Conservation (phyloP, 2,113 vertebrate species). For the Scartelaos histophorus region DNA sequence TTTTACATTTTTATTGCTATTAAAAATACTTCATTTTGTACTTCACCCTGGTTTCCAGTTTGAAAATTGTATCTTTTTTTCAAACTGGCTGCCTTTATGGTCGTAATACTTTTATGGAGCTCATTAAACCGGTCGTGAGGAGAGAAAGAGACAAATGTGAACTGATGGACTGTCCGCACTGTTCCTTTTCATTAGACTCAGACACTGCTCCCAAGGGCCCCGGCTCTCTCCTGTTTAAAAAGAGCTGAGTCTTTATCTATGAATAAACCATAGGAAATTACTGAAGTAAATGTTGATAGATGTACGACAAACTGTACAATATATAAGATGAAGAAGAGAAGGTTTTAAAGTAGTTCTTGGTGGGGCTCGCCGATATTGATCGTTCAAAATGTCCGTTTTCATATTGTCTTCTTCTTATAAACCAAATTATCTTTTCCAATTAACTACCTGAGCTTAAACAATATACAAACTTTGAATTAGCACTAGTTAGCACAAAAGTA, state of each 20-base stretch:
- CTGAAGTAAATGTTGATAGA: constrained; percentile 20
- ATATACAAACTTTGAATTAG: no score
- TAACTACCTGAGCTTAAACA: no score
- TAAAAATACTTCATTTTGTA: not conserved
- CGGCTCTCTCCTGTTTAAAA: constrained; percentile 39
- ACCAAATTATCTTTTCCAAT: no score
- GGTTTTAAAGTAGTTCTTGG: not conserved
- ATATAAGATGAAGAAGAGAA: no score
- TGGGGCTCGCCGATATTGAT: no score
- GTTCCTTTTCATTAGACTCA: constrained; percentile 46
- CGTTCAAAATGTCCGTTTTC: no score
- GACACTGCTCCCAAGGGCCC: constrained; percentile 25
- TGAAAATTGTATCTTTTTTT: not conserved
- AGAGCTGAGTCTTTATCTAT: constrained; percentile 33
- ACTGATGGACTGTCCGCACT: constrained; percentile 23
- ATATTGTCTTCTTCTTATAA: no score
- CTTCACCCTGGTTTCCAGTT: rapidly evolving
- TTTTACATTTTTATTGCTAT: not conserved
- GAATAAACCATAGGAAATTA: constrained; percentile 43
- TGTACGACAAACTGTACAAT: constrained; percentile 19
- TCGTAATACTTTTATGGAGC: constrained; percentile 18
- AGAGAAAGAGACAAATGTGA: constrained; percentile 20
- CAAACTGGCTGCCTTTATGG: constrained; percentile 4
- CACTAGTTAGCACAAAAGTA: no score
- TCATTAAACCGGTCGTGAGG: constrained; percentile 34